These are phyloP conservation scores for Plestiodon gilberti DNA, from an alignment of 2,113 vertebrate species.

Conservation along the genomic window DNA sequence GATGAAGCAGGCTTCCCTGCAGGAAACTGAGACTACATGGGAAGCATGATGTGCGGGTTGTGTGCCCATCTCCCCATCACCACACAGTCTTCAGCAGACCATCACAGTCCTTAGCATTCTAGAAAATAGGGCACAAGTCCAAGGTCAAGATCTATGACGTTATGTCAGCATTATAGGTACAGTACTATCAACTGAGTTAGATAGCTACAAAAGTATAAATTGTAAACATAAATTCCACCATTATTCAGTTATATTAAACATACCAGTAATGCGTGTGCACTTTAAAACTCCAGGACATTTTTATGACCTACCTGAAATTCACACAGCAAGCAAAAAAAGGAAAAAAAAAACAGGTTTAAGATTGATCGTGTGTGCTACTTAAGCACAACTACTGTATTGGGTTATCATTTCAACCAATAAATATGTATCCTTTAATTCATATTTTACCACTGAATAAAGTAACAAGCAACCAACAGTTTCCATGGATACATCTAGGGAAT, in stretches of 20 bases:
- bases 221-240: not conserved
- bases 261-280: not conserved
- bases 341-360: not conserved
- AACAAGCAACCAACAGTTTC: not conserved
- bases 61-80: no score
- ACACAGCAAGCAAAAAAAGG: not conserved
- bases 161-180: not conserved
- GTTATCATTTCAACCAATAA: not conserved
- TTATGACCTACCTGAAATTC: not conserved
- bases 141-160: not conserved
- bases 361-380: not conserved
- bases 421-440: fast-evolving
- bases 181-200: not conserved
- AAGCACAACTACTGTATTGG: not conserved
- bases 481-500: fast-evolving
- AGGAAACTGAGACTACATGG: no score
- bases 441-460: not conserved
- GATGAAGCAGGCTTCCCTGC: no score
- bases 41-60: no score
- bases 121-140: no score
- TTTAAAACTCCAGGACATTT: not conserved
- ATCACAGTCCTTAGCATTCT: no score
- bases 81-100: no score
- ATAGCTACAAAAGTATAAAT: not conserved
- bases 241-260: not conserved